phyloP scores from a whole-genome alignment of 2,113 vertebrate genomes.

The Ceyx melanurus region DNA sequence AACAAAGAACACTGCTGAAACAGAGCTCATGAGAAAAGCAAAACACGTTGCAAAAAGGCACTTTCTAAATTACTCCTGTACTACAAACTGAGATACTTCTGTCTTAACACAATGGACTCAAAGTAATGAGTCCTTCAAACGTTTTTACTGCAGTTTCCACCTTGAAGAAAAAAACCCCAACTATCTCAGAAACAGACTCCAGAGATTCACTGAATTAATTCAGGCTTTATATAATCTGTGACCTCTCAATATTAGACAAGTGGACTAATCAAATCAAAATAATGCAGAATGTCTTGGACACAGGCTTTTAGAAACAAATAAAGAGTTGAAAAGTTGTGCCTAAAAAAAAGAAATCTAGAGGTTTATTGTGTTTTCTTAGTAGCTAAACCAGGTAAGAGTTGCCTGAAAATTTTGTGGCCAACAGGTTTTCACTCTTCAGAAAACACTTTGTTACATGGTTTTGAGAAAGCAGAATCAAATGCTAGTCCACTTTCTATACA shows the following conservation, averaged over 20 bases:
- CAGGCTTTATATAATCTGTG: neutral
- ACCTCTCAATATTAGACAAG: neutral
- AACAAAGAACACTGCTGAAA: neutral
- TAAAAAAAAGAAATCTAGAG: neutral
- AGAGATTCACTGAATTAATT: neutral
- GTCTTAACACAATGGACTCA: neutral
- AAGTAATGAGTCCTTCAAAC: neutral
- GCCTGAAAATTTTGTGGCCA: neutral
- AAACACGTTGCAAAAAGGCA: neutral
- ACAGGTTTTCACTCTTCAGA: neutral
- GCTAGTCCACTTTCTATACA: neutral
- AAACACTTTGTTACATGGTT: neutral
- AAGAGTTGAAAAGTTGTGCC: neutral
- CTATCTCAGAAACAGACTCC: neutral
- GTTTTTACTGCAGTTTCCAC: neutral
- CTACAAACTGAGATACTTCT: neutral
- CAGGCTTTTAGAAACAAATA: neutral
- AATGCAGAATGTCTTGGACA: neutral
- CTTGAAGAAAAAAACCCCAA: neutral
- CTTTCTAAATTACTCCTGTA: neutral
- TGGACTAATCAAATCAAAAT: neutral
- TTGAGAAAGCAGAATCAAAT: neutral
- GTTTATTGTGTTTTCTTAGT: neutral
- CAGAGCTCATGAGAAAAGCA: neutral
- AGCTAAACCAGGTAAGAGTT: neutral